A percentile compares a stretch with the other conserved stretches of the same genome.
Conservation (phyloP, 2,797 vertebrate genomes). For the Labeo calbasu region DNA sequence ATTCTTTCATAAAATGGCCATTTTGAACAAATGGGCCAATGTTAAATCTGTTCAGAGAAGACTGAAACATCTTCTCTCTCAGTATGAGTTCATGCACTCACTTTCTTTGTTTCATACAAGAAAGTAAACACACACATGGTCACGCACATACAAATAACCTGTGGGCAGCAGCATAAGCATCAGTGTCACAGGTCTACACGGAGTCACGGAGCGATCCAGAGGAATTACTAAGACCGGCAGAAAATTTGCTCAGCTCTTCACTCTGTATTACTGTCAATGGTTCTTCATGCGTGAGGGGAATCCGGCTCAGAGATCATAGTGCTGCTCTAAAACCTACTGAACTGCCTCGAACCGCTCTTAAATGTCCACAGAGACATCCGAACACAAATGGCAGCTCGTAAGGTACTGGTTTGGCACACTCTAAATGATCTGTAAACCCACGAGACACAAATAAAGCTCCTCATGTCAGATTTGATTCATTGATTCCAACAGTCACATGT, state of each 20-base stretch:
- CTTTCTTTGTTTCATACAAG: not conserved
- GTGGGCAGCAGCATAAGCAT: conserved; percentile 32
- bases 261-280: conserved; percentile 25
- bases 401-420: conserved; percentile 4
- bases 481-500: not conserved
- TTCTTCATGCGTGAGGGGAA: conserved; percentile 22
- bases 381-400: not conserved
- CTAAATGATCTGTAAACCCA: not conserved
- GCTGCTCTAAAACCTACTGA: not conserved
- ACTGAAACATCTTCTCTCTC: not conserved
- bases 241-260: conserved; percentile 32
- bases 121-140: not conserved
- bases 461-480: not conserved
- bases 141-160: not conserved
- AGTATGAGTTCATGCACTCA: not conserved
- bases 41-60: not conserved
- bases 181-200: conserved; percentile 17
- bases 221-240: conserved; percentile 40
- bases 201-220: conserved; percentile 36
- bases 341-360: not conserved
- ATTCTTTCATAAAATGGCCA: not conserved
- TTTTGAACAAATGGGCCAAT: not conserved
- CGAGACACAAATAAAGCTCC: not conserved
- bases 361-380: not conserved
- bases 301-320: conserved; percentile 7